Conservation (phyloP, 2,888 invertebrate genomes). For the Leucoma salicis region DNA sequence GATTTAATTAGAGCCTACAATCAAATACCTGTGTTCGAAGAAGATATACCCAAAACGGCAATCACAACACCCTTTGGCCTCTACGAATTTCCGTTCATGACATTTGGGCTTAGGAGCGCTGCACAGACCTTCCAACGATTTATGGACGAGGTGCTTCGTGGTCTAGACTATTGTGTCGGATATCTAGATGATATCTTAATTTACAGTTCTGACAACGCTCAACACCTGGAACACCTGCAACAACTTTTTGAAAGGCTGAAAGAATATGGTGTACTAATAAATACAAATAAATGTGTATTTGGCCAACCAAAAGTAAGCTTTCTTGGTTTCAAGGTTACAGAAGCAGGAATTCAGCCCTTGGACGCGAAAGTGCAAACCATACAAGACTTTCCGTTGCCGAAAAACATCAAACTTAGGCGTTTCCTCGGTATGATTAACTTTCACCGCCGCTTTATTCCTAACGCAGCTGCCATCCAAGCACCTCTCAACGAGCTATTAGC, state of each 20-base stretch:
- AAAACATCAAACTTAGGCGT: neutral
- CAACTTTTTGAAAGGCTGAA: constrained; percentile 1
- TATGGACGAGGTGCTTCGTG: constrained; percentile 1
- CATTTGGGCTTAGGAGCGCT: constrained; percentile 1
- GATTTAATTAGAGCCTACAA: constrained; percentile 7
- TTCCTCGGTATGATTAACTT: too few relatives aligned
- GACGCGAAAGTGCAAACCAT: neutral
- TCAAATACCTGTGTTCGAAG: neutral
- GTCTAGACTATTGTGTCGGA: constrained; percentile 2
- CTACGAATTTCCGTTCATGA: neutral
- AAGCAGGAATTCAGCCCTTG: neutral
- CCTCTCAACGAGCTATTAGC: too few relatives aligned
- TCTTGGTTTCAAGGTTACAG: neutral
- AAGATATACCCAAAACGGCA: constrained; percentile 5
- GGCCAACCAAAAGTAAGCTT: constrained; percentile 2
- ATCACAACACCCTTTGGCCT: constrained; percentile 2
- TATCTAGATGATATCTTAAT: constrained; percentile 9
- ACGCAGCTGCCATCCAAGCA: too few relatives aligned
- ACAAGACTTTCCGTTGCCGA: neutral
- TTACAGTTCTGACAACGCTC: neutral
- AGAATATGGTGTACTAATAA: constrained; percentile 7
- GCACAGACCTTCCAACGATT: constrained; percentile 1
- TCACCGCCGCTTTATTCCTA: too few relatives aligned
- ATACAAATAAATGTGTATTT: constrained; percentile 6
- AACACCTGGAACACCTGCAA: constrained; percentile 3